These are phyloP conservation scores for Onychorhynchus coronatus DNA, from an alignment of 2,113 vertebrate species.

Conservation along the genomic window DNA sequence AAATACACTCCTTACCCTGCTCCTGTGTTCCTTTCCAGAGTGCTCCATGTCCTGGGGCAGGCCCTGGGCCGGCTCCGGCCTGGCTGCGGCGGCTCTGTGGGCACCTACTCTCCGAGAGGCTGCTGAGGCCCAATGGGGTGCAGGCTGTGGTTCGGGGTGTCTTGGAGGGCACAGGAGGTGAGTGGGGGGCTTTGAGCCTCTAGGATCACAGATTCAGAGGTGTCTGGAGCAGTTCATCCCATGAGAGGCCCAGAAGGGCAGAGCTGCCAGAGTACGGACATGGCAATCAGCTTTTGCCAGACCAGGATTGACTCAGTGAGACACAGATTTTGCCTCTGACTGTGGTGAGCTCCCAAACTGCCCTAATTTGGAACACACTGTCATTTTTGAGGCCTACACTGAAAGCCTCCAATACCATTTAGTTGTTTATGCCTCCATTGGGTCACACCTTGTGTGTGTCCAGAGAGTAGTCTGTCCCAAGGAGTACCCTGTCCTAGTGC, in stretches of 20 bases:
- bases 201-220: neutral
- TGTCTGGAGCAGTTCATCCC: neutral
- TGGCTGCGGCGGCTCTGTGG: slow-evolving; percentile 92
- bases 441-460: accelerated
- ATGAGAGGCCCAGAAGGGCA: neutral
- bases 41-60: neutral
- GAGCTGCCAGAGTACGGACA: neutral
- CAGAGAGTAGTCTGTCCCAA: accelerated
- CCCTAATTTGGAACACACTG: neutral
- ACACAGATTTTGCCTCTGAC: neutral
- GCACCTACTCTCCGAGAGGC: slow-evolving; percentile 86
- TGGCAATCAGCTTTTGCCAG: neutral
- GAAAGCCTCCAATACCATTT: neutral
- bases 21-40: slow-evolving; percentile 23
- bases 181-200: neutral
- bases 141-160: slow-evolving; percentile 88
- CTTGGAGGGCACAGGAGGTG: slow-evolving; percentile 86
- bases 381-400: neutral
- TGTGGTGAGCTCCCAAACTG: neutral
- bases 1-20: accelerated
- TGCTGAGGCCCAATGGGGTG: slow-evolving; percentile 84
- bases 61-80: slow-evolving; percentile 54
- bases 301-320: neutral
- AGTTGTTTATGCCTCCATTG: accelerated
- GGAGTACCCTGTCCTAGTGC: neutral